Percentiles rank a stretch among this genome's conserved stretches.
These are phyloP conservation scores for Aspidoscelis tigris DNA, from an alignment of 2,113 vertebrate species.

Conservation along the genomic window DNA sequence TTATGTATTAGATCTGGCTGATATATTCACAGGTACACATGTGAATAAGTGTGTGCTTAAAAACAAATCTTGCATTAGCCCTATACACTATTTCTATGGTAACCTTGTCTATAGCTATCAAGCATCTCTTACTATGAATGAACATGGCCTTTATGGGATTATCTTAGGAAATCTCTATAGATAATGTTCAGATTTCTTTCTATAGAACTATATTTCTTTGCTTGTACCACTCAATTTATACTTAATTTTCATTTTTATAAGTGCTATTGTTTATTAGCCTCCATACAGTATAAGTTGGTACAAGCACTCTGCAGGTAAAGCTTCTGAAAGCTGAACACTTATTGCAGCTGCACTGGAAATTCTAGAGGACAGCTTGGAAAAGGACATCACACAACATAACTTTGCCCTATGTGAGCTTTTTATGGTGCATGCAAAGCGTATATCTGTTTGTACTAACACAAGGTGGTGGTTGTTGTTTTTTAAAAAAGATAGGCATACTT, in stretches of 20 bases:
- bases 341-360: not conserved
- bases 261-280: not conserved
- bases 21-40: too few relatives aligned
- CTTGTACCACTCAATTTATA: not conserved
- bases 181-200: conserved; percentile 10
- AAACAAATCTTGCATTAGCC: too few relatives aligned
- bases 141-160: too few relatives aligned
- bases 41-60: too few relatives aligned
- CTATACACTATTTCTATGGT: too few relatives aligned
- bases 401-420: fast-evolving
- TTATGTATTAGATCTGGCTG: too few relatives aligned
- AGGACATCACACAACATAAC: not conserved
- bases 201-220: not conserved
- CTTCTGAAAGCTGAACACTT: not conserved
- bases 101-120: too few relatives aligned
- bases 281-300: not conserved
- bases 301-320: not conserved
- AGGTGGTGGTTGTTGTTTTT: not conserved
- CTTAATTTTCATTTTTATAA: not conserved
- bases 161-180: not conserved
- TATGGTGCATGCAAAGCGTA: not conserved
- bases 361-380: not conserved
- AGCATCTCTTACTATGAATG: too few relatives aligned
- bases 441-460: not conserved
- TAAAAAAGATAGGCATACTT: conserved; percentile 37